Base-by-base conservation (phyloP, 2,797 vertebrate genomes). In the Microctenopoma steveboyesi region DNA sequence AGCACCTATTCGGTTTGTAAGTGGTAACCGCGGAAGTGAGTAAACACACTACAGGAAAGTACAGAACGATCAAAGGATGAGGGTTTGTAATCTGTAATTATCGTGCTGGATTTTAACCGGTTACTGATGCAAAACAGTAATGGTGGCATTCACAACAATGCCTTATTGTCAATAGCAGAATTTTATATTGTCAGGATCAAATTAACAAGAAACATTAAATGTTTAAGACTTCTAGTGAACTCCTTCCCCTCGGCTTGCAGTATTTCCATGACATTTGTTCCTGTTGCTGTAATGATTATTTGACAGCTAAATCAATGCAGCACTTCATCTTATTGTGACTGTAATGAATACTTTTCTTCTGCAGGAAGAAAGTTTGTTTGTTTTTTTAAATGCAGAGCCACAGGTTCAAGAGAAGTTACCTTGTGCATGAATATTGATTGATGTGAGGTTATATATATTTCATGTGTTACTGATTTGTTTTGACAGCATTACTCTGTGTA, bases 391-490 rank as follows among this genome's bases (percentile, higher is more conserved):
- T 69, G 68, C 48, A 69, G 62, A 74, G 70, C 57, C 81, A 62
- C 64, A 76, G 64, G 76, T 61, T 75, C 7, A 22, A 40, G 64
- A 70, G 56, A 49, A 45, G 48, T 60, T 69, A 79, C 74, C 78
- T 64, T 27, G 56, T 33, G 37, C 61, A 39, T 82, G 52, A 87
- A 53, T 57, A 56, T 67, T 9, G 66, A 62, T 61, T 56, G 42
- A 66, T 76, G 64, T n/a, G 62, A 64, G 78, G 77, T 84, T 86
- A 74, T 75, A 73, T 84, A 52, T 76, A 77, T 82, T 78, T 79
- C 78, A 87, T 69, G 79, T 88, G 74, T 81, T 83, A 82, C 81
- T 85, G 79, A 85, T 87, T 90, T 90, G 87, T 89, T 88, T 85
- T 75, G 86, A 87, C 83, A 89, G 82, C 37, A 72, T 85, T 72